Base-by-base conservation (phyloP, 2,113 vertebrate genomes). In the Zapus hudsonius region DNA sequence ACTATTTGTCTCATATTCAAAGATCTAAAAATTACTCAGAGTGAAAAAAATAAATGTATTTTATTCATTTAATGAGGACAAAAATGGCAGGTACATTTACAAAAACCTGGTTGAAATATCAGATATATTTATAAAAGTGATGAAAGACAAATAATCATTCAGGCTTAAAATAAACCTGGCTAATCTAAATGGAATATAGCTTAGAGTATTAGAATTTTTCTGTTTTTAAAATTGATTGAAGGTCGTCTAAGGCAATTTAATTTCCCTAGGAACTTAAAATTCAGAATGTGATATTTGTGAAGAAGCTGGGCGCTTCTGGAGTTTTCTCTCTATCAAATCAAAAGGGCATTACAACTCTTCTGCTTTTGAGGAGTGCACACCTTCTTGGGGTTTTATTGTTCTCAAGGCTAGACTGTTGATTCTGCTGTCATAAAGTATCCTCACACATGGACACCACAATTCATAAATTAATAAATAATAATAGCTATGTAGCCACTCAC, bases 311-410 rank as follows among this genome's bases (percentile, higher is more conserved):
- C 61, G 72, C 59, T 40, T 94, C 61, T 38, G 7, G 59, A 93
- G 40, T 93, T 95, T 81, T 44, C 2, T 92, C 72, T 84, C 17
- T 89, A 80, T 93, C 38, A 97, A 95, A 95, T 93, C 88, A 95
- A 93, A 78, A 2, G 1, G 78, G 9, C 20, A 70, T 95, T 92
- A 87, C 29, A 87, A 79, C 27, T 84, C 88, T 93, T 95, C 61
- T 59, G 93, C 95, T 73, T 95, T 75, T 94, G 63, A 91, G 12
- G 44, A 93, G 44, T 84, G 40, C 73, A 40, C 27, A 92, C 3
- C 19, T 36, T 42, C 36, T 89, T 31, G 5, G 85, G 44, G 7
- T 94, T 87, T 95, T 96, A 87, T 64, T 94, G n/a, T 91, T 95
- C 86, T 95, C 93, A 87, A 57, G 40, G 61, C 40, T 89, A 19